Base-by-base conservation (phyloP, 2,797 vertebrate species). In the Notolabrus celidotus region DNA sequence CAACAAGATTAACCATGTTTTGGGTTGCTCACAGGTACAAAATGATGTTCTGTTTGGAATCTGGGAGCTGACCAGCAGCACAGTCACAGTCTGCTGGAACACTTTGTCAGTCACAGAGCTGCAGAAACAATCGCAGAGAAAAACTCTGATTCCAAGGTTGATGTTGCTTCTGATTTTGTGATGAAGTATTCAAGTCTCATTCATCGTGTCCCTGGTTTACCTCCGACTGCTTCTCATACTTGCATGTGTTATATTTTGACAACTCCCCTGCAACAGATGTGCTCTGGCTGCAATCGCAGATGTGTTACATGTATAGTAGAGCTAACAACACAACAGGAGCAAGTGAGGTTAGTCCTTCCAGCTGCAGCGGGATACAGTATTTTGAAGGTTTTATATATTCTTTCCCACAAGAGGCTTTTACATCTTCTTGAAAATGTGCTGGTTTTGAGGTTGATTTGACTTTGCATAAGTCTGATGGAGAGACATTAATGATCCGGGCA, bases 1-100 rank as follows among this genome's bases (percentile, higher is more conserved):
- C 58, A 54, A 47, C 10, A 15, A 68, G 83, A 86, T 84, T 84
- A 80, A 25, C 64, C 25, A 25, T 23, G 50, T 50, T 71, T 33
- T 19, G n/a, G 45, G 31, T 23, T 17, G 55, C 46, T 69, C 22
- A 2, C 42, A 73, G 73, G 51, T 64, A 50, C 31, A 17, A 46
- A 55, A 49, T 31, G 23, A 0, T 17, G 14, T 46, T 60, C 8
- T 31, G 36, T 65, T 53, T 2, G 20, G n/a, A 16, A 16, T 36
- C 27, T 58, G 39, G 38, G 53, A 71, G 46, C 16, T 62, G 53
- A 70, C 67, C 76, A 25, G 60, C 76, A 25, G 60, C 49, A 2
- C 34, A 47, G 31, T 45, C 20, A 17, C 29, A 27, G 1, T 39
- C 41, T 20, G 36, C 55, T 22, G 15, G 0, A 23, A 52, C 22